Conservation (phyloP, 1,140 invertebrate species). For the Cylas formicarius region DNA sequence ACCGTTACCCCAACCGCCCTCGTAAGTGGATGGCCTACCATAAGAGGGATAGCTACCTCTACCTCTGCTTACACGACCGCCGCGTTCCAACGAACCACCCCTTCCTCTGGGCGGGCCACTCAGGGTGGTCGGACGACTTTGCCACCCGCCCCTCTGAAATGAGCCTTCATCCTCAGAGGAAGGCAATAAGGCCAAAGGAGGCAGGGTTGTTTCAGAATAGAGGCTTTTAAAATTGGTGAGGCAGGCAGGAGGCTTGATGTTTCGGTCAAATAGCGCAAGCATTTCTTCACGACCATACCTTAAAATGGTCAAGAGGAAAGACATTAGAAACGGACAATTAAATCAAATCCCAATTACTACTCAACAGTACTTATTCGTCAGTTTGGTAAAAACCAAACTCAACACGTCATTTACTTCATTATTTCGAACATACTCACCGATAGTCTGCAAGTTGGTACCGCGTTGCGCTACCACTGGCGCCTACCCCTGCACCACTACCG, state of each 20-base stretch:
- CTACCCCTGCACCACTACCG: slow-evolving; percentile 40
- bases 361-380: no score
- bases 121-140: slow-evolving; percentile 21
- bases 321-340: no score
- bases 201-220: slow-evolving; percentile 66
- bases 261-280: slow-evolving; percentile 67
- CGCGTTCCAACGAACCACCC: slow-evolving; percentile 35
- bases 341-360: no score
- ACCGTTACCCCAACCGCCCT: slow-evolving; percentile 47
- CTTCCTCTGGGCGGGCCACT: slow-evolving; percentile 47
- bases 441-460: slow-evolving; percentile 63
- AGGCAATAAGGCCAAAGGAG: slow-evolving; percentile 67
- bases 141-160: slow-evolving; percentile 27
- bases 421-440: slow-evolving; percentile 45
- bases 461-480: slow-evolving; percentile 31
- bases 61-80: slow-evolving; percentile 44
- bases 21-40: slow-evolving; percentile 51
- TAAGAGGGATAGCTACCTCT: slow-evolving; percentile 50
- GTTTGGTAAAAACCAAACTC: no score
- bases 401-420: no score
- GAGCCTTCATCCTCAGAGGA: slow-evolving; percentile 68
- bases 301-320: no score
- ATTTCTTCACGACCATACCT: slow-evolving; percentile 83
- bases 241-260: slow-evolving; percentile 57
- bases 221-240: slow-evolving; percentile 58